A percentile compares a stretch with the other conserved stretches of the same genome.
These are phyloP conservation scores for Cygnus atratus DNA, from an alignment of 2,113 vertebrate genomes.

Conservation along the genomic window DNA sequence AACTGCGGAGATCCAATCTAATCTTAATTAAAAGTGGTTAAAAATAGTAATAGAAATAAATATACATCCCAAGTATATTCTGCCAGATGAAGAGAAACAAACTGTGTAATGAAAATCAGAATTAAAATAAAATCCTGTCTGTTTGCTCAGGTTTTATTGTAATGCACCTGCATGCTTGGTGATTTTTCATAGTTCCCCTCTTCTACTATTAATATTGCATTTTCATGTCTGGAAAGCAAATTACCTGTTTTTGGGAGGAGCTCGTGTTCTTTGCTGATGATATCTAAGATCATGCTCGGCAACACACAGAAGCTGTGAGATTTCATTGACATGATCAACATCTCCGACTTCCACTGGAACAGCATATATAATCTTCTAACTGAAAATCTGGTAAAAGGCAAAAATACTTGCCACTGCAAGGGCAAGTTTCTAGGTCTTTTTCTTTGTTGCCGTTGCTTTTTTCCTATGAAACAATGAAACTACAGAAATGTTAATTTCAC, in stretches of 20 bases:
- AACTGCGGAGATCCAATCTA: not conserved
- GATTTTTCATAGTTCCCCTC: not conserved
- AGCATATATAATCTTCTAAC: fast-evolving
- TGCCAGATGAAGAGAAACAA: not conserved
- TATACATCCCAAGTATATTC: not conserved
- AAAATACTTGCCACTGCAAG: not conserved
- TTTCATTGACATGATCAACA: not conserved
- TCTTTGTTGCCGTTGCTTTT: not conserved
- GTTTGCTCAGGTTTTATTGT: not conserved
- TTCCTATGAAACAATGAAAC: not conserved
- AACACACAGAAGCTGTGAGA: fast-evolving
- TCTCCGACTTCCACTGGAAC: fast-evolving
- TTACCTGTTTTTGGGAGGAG: not conserved
- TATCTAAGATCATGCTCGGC: not conserved
- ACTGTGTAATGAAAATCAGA: not conserved
- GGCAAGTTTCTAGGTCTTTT: not conserved
- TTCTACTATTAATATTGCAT: not conserved
- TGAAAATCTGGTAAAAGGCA: not conserved
- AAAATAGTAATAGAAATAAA: not conserved
- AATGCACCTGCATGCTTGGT: not conserved
- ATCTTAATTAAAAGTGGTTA: not conserved
- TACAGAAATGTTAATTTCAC: not conserved
- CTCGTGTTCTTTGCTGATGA: not conserved
- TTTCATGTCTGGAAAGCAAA: not conserved
- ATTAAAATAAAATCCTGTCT: not conserved